Evolutionary conservation across 1,140 invertebrate genomes (phyloP).

Genomic region (Sipha flava): DNA sequence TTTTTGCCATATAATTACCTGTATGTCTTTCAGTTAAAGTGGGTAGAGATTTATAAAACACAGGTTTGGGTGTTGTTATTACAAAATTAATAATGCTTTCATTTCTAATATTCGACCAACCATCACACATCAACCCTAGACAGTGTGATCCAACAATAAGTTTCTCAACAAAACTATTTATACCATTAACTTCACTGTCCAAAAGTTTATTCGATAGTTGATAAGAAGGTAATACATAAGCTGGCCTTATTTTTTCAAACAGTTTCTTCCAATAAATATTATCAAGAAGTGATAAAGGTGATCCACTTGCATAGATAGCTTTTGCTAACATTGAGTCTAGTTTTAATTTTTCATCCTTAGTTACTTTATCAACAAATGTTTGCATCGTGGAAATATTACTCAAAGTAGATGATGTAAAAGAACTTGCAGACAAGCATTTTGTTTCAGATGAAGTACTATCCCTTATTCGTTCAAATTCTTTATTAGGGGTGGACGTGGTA

Average conservation of each 20-base stretch:
- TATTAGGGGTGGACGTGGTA: not conserved
- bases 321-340: not conserved
- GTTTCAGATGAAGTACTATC: not conserved
- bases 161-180: not conserved
- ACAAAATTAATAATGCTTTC: conserved; percentile 36
- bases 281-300: conserved; percentile 34
- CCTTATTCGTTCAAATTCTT: not conserved
- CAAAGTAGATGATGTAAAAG: not conserved
- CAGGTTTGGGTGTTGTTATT: conserved; percentile 39
- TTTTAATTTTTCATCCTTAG: not conserved
- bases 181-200: conserved; percentile 30
- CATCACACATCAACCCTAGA: not conserved
- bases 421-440: not conserved
- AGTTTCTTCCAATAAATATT: conserved; percentile 36
- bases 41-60: conserved; percentile 37
- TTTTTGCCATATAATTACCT: conserved; percentile 36
- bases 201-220: conserved; percentile 34
- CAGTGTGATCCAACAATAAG: conserved; percentile 29
- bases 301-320: conserved; percentile 34
- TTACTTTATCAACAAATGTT: not conserved
- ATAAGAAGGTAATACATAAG: conserved; percentile 29
- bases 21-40: conserved; percentile 37
- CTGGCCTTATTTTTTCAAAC: conserved; percentile 33
- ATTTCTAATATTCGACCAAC: not conserved
- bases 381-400: not conserved